phyloP scores from a whole-genome alignment of 2,888 invertebrate genomes.

The Trichopria drosophilae region DNA sequence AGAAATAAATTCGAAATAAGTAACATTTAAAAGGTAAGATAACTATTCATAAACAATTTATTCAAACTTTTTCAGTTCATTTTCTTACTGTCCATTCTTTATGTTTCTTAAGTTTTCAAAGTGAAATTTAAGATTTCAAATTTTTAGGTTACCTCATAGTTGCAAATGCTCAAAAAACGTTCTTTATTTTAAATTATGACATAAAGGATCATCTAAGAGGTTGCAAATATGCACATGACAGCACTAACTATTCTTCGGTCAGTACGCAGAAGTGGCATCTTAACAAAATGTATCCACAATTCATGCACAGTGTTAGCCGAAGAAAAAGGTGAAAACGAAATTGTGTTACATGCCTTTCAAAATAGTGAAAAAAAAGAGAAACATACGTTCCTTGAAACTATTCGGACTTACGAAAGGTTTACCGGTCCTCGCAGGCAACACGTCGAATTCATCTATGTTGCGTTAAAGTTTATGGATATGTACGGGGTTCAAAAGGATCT shows the following conservation, averaged over 20 bases:
- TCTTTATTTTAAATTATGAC: too few species aligned
- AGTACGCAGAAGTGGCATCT: too few species aligned
- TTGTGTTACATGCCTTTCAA: constrained; percentile 52
- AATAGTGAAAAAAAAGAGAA: constrained; percentile 65
- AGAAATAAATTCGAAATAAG: background rate
- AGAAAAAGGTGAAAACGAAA: too few species aligned
- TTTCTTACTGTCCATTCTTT: background rate
- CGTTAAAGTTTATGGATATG: constrained; percentile 83
- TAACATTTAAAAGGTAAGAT: background rate
- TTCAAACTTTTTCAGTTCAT: background rate
- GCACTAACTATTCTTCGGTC: too few species aligned
- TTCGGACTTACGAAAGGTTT: constrained; percentile 73
- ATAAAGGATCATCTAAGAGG: too few species aligned
- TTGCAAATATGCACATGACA: too few species aligned
- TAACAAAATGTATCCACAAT: too few species aligned
- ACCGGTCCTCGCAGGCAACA: constrained; percentile 78
- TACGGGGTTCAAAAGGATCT: constrained; percentile 87
- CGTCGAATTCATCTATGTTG: constrained; percentile 92
- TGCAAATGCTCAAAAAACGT: background rate
- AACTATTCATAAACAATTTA: too few species aligned
- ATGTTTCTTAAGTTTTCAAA: background rate
- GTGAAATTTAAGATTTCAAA: background rate
- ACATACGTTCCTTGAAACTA: constrained; percentile 71
- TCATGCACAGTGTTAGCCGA: too few species aligned
- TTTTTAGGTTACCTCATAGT: background rate